Percentiles rank a stretch among this genome's conserved stretches.
Evolutionary conservation across 2,113 vertebrate species (phyloP).

Genomic region (Sporophila hypoxantha): DNA sequence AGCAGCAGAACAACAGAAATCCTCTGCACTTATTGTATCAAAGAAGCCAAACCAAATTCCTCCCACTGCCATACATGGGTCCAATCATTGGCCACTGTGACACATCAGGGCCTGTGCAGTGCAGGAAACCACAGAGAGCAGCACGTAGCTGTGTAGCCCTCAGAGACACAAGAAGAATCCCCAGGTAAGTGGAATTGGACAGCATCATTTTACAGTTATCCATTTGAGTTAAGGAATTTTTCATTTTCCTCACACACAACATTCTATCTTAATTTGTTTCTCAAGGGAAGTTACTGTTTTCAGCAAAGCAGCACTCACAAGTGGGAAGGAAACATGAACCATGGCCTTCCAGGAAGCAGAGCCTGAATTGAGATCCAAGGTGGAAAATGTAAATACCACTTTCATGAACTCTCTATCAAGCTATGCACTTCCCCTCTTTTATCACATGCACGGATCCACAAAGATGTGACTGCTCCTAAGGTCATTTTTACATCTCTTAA

Average conservation of each 20-base stretch:
- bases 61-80: no score
- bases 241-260: neutral
- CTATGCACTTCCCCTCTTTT: neutral
- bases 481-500: neutral
- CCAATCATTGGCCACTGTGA: neutral
- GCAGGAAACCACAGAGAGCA: neutral
- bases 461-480: neutral
- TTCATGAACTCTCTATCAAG: neutral
- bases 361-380: neutral
- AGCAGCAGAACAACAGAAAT: neutral
- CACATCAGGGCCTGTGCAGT: neutral
- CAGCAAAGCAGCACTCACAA: neutral
- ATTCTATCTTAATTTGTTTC: neutral
- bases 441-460: neutral
- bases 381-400: no score
- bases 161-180: neutral
- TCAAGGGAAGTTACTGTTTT: neutral
- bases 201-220: no score
- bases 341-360: neutral
- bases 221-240: neutral
- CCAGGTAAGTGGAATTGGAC: neutral
- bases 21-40: neutral
- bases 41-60: neutral
- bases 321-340: neutral
- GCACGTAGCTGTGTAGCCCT: neutral